Conservation (phyloP, 2,888 invertebrate species). For the Apodemia duryi region DNA sequence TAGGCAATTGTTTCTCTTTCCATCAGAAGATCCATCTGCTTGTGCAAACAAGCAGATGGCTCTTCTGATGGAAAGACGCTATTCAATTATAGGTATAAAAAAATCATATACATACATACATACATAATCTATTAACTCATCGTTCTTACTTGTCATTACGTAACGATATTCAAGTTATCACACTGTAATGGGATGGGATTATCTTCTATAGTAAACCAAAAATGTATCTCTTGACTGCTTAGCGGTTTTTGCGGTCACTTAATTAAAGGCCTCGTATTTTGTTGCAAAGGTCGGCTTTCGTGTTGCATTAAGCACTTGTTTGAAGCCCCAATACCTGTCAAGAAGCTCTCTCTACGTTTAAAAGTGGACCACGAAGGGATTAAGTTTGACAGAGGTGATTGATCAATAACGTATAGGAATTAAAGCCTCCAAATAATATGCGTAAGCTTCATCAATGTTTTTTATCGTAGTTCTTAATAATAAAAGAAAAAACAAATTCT, state of each 20-base stretch:
- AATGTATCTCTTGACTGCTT: not conserved
- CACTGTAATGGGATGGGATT: not conserved
- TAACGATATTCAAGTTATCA: not conserved
- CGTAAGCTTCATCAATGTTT: not conserved
- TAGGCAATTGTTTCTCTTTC: too few species aligned
- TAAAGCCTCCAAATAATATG: slow-evolving; percentile 27
- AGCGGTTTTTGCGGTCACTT: slow-evolving; percentile 11
- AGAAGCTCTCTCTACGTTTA: slow-evolving; percentile 23
- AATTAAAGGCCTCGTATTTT: slow-evolving; percentile 9
- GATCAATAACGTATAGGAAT: slow-evolving; percentile 31
- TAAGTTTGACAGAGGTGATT: slow-evolving; percentile 46
- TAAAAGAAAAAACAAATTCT: too few species aligned
- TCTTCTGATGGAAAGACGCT: too few species aligned
- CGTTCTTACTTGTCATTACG: not conserved
- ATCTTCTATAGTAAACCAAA: not conserved
- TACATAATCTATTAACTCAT: too few species aligned
- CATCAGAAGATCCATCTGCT: too few species aligned
- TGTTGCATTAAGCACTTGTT: slow-evolving; percentile 18
- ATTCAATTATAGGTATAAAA: too few species aligned
- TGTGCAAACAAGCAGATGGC: too few species aligned
- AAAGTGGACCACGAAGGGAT: slow-evolving; percentile 44
- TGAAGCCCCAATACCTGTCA: slow-evolving; percentile 19
- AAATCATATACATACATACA: too few species aligned
- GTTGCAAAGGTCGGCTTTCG: slow-evolving; percentile 12
- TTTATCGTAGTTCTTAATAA: not conserved